phyloP scores from a whole-genome alignment of 2,113 vertebrate genomes.

The Periophthalmodon schlosseri region DNA sequence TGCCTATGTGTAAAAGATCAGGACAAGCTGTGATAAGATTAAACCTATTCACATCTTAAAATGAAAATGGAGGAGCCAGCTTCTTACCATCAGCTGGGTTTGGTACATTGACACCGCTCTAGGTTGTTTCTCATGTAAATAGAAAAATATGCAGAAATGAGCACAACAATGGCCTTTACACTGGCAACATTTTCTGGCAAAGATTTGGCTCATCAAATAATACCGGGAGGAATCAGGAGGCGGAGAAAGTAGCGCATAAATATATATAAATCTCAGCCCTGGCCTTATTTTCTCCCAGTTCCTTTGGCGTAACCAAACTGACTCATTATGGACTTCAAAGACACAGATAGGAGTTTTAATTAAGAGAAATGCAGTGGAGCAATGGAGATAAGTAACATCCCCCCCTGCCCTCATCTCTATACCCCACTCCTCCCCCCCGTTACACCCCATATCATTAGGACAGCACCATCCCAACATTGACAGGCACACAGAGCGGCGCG shows the following conservation, averaged over 20 bases:
- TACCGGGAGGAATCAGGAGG: slow-evolving; percentile 61
- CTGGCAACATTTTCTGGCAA: slow-evolving; percentile 27
- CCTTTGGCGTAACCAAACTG: slow-evolving; percentile 73
- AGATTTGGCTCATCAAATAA: slow-evolving; percentile 35
- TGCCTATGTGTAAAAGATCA: slow-evolving; percentile 55
- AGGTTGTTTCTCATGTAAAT: slow-evolving; percentile 60
- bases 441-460: slow-evolving; percentile 68
- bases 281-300: slow-evolving; percentile 65
- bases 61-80: slow-evolving; percentile 64
- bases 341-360: slow-evolving; percentile 84
- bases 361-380: slow-evolving; percentile 78
- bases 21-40: slow-evolving; percentile 75
- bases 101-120: slow-evolving; percentile 47
- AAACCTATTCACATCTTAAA: slow-evolving; percentile 69
- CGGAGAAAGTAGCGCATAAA: slow-evolving; percentile 58
- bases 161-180: slow-evolving; percentile 32
- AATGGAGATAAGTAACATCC: slow-evolving; percentile 71
- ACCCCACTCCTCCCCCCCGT: not conserved
- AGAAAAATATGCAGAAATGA: slow-evolving; percentile 29
- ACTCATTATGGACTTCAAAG: slow-evolving; percentile 85
- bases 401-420: slow-evolving; percentile 14
- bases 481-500: slow-evolving; percentile 42
- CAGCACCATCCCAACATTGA: slow-evolving; percentile 41
- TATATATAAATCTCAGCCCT: slow-evolving; percentile 59
- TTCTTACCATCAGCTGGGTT: slow-evolving; percentile 58